Percentiles rank a stretch among this genome's conserved stretches.
Conservation (phyloP, 2,797 vertebrate genomes). For the Manis pentadactyla region DNA sequence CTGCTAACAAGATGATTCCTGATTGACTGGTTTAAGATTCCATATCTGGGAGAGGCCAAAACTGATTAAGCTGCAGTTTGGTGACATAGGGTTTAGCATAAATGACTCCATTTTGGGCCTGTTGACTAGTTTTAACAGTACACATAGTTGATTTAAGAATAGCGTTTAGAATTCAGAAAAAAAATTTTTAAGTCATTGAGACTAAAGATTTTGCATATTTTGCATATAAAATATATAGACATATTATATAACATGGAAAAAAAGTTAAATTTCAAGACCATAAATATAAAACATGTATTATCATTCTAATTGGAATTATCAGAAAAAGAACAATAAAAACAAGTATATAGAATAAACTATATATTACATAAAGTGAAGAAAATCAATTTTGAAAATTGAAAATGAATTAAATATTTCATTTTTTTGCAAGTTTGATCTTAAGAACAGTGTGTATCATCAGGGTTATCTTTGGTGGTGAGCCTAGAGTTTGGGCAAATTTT, state of each 20-base stretch:
- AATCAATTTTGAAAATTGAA: not conserved
- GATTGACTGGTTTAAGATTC: no score
- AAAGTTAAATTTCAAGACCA: slow-evolving; percentile 37
- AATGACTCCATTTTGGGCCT: no score
- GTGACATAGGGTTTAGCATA: no score
- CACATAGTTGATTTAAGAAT: not conserved
- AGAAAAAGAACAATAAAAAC: slow-evolving; percentile 17
- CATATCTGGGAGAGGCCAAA: no score
- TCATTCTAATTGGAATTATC: not conserved
- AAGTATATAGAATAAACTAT: not conserved
- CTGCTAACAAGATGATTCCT: no score
- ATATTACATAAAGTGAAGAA: not conserved
- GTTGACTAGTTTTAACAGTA: not conserved
- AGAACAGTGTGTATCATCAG: not conserved
- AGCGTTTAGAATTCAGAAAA: not conserved
- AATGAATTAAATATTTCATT: not conserved
- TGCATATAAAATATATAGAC: not conserved
- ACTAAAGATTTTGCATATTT: slow-evolving; percentile 19
- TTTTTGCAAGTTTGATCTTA: not conserved
- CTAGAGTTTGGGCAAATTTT: not conserved
- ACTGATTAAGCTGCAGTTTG: no score
- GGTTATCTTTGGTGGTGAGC: not conserved
- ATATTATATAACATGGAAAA: not conserved
- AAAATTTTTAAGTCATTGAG: not conserved
- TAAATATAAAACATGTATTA: not conserved